These are phyloP conservation scores for Megaceryle maxima DNA, from an alignment of 2,113 vertebrate genomes.

Conservation along the genomic window DNA sequence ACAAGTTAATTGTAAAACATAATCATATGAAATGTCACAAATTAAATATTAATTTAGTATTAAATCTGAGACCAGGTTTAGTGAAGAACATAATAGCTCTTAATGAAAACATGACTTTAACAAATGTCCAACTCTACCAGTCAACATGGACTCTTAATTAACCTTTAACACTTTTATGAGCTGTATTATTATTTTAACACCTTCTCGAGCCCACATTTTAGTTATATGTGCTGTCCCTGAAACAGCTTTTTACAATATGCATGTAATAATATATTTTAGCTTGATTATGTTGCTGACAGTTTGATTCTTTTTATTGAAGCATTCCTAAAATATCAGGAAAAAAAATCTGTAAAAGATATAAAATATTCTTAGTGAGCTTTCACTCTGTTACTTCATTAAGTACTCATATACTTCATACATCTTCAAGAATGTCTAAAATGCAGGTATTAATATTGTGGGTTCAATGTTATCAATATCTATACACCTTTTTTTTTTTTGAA, in stretches of 20 bases:
- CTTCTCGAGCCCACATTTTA: background rate
- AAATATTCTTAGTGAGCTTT: background rate
- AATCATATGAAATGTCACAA: background rate
- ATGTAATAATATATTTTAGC: background rate
- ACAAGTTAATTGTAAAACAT: background rate
- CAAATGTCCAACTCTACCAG: background rate
- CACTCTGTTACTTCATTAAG: background rate
- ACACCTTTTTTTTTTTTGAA: no score
- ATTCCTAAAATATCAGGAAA: background rate
- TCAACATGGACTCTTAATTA: background rate
- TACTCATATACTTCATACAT: background rate
- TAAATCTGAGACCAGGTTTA: background rate
- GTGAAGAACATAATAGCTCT: background rate
- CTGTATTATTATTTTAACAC: background rate
- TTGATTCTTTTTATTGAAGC: background rate
- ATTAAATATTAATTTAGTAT: background rate
- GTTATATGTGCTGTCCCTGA: background rate
- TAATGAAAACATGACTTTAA: background rate
- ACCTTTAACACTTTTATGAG: background rate
- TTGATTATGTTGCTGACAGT: background rate
- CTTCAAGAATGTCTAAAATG: background rate
- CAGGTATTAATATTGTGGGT: background rate
- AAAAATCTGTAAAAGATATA: background rate
- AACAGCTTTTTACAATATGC: background rate
- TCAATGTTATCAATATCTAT: background rate